Base-by-base conservation (phyloP, 2,888 invertebrate genomes). In the Agrochola circellaris region DNA sequence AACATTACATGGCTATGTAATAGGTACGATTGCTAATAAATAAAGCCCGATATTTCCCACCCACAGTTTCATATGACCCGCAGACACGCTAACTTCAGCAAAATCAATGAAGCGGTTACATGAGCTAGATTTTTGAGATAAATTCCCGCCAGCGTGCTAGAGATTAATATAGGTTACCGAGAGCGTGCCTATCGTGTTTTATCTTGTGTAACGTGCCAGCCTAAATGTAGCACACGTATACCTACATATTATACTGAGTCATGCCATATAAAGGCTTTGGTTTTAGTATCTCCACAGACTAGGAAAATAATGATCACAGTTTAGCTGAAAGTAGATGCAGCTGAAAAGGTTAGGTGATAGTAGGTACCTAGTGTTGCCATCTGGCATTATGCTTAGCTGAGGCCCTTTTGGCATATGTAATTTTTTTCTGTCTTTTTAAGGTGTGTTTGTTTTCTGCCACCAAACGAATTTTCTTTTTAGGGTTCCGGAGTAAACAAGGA, bases 91-190 rank as follows among this genome's bases (percentile, higher is more conserved):
- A 23, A 78, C 48, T 73, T 26, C 34, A 65, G 45, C 78, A 54
- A 79, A 79, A 79, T 82, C 82, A 82, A 82, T 76, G 82, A 61
- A 66, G 60, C 76, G 65, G 56, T 54, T 30, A 81, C 26, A 79
- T 61, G 65, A 34, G 54, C 76, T 76, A 82, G 76, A 82, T 66
- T 65, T 77, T 66, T 45, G 34, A 60, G 76, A 79, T 66, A 66
- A 82, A 45, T 65, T 17, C 82, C 9, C 42, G 23, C 26, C 42
- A 51, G 51, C 54, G 72, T 71, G 72, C 23, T 34, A 26, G 23
- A 81, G 65, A 66, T 60, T 79, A 78, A 75, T 81, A 45, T 61
- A 58, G 58, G 65, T 76, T 82, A 76, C 54, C 34, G 65, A 13
- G 76, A 54, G 65, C 76, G 82, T 66, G 82, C 51, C 38, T 82